Percentiles rank a stretch among this genome's conserved stretches.
phyloP scores from a whole-genome alignment of 53 echinoderm and acorn worm genomes.

The Apostichopus leukothele region DNA sequence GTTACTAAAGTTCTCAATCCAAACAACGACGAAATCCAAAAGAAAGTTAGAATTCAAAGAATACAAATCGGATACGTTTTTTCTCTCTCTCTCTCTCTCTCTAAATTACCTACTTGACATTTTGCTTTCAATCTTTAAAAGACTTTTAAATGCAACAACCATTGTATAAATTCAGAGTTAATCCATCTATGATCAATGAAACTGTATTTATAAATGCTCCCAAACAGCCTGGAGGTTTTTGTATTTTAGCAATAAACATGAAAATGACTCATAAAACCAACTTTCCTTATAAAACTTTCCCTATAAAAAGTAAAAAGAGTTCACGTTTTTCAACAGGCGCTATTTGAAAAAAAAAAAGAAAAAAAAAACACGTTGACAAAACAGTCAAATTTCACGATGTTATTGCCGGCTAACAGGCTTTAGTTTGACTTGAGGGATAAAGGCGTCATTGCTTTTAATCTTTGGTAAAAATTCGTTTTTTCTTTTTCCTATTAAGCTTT shows the following conservation, averaged over 20 bases:
- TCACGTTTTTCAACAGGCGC: too few relatives aligned
- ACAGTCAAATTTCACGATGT: not conserved
- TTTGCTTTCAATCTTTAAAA: too few relatives aligned
- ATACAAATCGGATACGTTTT: too few relatives aligned
- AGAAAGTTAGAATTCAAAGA: too few relatives aligned
- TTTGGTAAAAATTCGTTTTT: not conserved
- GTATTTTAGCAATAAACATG: not conserved
- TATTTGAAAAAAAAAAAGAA: too few relatives aligned
- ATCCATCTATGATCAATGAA: too few relatives aligned
- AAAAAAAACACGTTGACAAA: too few relatives aligned
- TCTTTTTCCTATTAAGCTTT: not conserved
- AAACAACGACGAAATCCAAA: too few relatives aligned
- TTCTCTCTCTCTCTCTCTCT: too few relatives aligned
- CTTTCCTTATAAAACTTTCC: too few relatives aligned
- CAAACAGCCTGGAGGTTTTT: not conserved
- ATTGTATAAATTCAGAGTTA: not conserved
- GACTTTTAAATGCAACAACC: not conserved
- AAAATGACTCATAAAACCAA: not conserved
- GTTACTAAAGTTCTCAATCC: too few relatives aligned
- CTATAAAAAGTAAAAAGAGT: not conserved
- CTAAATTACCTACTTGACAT: too few relatives aligned
- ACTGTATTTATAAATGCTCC: not conserved
- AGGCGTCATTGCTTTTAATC: not conserved
- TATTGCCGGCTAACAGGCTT: not conserved
- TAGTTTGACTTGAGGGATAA: not conserved